These are phyloP conservation scores for Ditylenchus dipsaci DNA, from an alignment of 1,140 invertebrate species.

Conservation along the genomic window DNA sequence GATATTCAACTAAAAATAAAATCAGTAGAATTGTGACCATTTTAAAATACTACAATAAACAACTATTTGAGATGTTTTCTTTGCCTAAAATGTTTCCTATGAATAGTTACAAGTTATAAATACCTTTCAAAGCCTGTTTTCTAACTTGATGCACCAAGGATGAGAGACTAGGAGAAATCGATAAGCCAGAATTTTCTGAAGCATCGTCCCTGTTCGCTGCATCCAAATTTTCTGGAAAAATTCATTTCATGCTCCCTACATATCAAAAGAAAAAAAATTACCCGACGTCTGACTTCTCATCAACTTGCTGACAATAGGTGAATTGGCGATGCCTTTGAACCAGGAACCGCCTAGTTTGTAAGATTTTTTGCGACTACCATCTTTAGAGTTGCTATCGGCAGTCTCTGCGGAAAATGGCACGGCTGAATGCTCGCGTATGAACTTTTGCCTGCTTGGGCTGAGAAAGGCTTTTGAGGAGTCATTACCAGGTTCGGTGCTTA, in stretches of 20 bases:
- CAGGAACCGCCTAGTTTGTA: constrained; percentile 37
- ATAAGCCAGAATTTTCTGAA: background rate
- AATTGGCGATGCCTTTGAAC: constrained; percentile 46
- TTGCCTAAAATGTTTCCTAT: too few species aligned
- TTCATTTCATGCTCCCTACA: background rate
- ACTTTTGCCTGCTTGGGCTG: constrained; percentile 51
- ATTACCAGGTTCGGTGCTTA: background rate
- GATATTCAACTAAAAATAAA: too few species aligned
- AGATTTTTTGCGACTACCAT: constrained; percentile 13
- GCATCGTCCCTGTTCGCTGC: background rate
- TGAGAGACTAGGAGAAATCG: constrained; percentile 40
- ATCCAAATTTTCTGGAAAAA: constrained; percentile 24
- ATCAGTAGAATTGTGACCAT: too few species aligned
- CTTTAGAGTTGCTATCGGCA: constrained; percentile 22
- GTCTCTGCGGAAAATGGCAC: constrained; percentile 42
- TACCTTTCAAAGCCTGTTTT: constrained; percentile 49
- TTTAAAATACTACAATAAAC: too few species aligned
- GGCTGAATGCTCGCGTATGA: constrained; percentile 43
- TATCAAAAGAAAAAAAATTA: constrained; percentile 3
- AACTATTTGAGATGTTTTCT: too few species aligned
- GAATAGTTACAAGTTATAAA: too few species aligned
- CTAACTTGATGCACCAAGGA: constrained; percentile 46
- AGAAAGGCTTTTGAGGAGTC: constrained; percentile 15
- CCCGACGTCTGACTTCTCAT: constrained; percentile 49
- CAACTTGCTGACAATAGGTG: constrained; percentile 43